phyloP scores from a whole-genome alignment of 2,888 invertebrate species.

The Charanyca ferruginea region DNA sequence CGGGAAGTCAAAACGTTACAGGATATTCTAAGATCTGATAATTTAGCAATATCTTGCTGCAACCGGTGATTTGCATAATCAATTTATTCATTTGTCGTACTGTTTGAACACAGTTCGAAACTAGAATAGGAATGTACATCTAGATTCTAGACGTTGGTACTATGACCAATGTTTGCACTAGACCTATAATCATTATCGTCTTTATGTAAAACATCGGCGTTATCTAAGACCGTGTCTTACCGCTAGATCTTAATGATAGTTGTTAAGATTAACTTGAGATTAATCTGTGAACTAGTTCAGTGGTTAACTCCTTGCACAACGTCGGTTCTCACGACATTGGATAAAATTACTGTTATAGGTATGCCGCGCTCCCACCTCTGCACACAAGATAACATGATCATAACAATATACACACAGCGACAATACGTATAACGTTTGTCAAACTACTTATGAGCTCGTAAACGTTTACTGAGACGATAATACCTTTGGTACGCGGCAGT shows the following conservation, averaged over 20 bases:
- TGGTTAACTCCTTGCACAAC: constrained; percentile 81
- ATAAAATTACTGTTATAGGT: constrained; percentile 87
- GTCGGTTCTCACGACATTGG: constrained; percentile 88
- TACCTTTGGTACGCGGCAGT: constrained; percentile 48
- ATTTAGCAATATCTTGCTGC: constrained; percentile 25
- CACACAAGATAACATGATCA: constrained; percentile 70
- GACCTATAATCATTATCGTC: constrained; percentile 25
- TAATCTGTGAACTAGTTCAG: constrained; percentile 87
- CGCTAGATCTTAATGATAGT: constrained; percentile 81
- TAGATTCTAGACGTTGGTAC: background rate
- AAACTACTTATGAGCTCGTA: constrained; percentile 54
- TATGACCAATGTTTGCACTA: constrained; percentile 24
- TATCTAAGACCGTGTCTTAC: constrained; percentile 76
- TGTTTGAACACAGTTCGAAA: constrained; percentile 26
- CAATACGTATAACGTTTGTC: constrained; percentile 62
- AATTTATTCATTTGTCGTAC: constrained; percentile 32
- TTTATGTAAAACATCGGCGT: constrained; percentile 64
- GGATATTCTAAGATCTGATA: constrained; percentile 44
- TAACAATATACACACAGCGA: constrained; percentile 64
- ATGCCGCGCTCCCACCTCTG: constrained; percentile 64
- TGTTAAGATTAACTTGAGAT: constrained; percentile 81
- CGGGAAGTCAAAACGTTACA: constrained; percentile 29
- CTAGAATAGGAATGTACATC: constrained; percentile 27
- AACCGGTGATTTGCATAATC: constrained; percentile 16
- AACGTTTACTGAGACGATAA: constrained; percentile 51